phyloP scores from a whole-genome alignment of 2,113 vertebrate species.

The Nothoprocta pentlandii region DNA sequence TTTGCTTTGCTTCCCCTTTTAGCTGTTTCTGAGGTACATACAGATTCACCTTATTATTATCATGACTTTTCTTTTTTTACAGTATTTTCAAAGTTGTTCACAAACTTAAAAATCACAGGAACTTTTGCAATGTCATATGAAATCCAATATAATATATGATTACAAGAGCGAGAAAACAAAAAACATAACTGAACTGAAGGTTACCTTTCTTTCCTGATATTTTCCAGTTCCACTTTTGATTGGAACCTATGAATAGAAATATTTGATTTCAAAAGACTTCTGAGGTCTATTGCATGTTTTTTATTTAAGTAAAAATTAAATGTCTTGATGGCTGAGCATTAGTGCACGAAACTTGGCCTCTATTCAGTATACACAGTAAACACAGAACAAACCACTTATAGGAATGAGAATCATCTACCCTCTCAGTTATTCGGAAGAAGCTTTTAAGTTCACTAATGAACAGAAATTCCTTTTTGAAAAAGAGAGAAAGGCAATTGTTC shows the following conservation, averaged over 20 bases:
- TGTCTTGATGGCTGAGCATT: neutral
- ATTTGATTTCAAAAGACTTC: neutral
- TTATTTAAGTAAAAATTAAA: neutral
- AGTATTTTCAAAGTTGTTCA: neutral
- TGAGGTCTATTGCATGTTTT: neutral
- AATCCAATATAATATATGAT: neutral
- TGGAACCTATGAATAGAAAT: rapidly evolving
- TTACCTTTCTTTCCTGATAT: neutral
- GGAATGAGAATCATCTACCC: neutral
- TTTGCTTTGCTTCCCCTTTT: neutral
- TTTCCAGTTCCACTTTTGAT: neutral
- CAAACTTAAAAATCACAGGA: neutral
- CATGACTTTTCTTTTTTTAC: neutral
- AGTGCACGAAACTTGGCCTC: neutral
- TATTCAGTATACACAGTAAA: neutral
- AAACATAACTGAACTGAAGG: neutral
- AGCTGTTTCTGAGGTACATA: neutral
- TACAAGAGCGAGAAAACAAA: neutral
- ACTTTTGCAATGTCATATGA: neutral
- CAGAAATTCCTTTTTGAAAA: neutral
- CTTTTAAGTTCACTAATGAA: neutral
- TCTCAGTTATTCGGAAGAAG: neutral
- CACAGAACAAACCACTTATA: neutral
- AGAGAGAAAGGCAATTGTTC: neutral
- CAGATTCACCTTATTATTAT: neutral